Evolutionary conservation across 2,888 invertebrate species (phyloP).

Genomic region (Nephrotoma appendiculata): DNA sequence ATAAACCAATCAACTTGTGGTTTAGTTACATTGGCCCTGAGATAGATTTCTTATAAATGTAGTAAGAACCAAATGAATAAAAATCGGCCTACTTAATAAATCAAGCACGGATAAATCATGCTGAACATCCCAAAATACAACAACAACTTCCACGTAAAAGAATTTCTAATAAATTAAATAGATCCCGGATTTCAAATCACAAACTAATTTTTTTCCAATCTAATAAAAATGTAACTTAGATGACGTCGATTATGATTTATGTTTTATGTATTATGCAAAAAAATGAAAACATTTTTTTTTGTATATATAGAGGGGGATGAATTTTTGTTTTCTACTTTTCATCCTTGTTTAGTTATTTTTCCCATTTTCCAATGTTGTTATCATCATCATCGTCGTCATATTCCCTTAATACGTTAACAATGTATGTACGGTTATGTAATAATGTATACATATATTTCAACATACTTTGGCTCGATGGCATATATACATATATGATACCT

Average conservation of each 20-base stretch:
- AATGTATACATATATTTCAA: not conserved
- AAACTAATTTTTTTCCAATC: slow-evolving; percentile 1
- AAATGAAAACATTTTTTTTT: not conserved
- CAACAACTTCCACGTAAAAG: not conserved
- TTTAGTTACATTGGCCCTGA: no score
- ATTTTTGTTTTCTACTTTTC: not conserved
- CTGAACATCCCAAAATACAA: not conserved
- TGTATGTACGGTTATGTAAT: not conserved
- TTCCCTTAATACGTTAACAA: not conserved
- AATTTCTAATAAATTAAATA: not conserved
- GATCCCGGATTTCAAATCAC: not conserved
- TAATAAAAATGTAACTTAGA: slow-evolving; percentile 2
- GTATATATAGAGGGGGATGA: not conserved
- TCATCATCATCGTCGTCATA: not conserved
- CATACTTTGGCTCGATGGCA: not conserved
- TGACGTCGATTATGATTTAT: slow-evolving; percentile 4
- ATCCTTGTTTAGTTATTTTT: not conserved
- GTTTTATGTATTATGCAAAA: slow-evolving; percentile 4
- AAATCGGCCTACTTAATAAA: not conserved
- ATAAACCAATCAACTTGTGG: no score
- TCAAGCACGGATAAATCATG: not conserved
- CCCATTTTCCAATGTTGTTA: not conserved
- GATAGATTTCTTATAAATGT: no score
- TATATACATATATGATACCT: not conserved
- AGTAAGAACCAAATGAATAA: no score